Evolutionary conservation across 2,888 invertebrate species (phyloP).

Genomic region (Lasioglossum vierecki): DNA sequence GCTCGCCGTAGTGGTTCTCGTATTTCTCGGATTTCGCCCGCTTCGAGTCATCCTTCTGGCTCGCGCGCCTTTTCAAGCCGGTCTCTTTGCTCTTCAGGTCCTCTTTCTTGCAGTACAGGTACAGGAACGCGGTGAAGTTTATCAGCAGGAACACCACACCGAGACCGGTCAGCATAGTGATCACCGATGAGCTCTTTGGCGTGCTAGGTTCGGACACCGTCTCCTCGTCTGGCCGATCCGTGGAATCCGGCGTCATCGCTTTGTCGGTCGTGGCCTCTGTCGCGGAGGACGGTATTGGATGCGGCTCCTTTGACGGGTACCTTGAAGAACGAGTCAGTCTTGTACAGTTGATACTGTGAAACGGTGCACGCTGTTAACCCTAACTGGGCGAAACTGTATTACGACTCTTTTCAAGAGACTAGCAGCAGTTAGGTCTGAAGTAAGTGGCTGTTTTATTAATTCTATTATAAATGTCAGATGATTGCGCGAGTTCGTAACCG

Average conservation of each 20-base stretch:
- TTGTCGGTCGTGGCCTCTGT: slow-evolving; percentile 37
- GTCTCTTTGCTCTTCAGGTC: slow-evolving; percentile 85
- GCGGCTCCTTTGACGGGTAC: slow-evolving; percentile 3
- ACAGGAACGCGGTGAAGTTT: slow-evolving; percentile 89
- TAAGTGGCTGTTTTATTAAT: not conserved
- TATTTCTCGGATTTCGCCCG: slow-evolving; percentile 79
- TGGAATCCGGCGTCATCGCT: slow-evolving; percentile 30
- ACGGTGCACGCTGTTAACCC: not conserved
- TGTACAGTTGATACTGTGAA: not conserved
- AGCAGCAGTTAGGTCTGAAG: not conserved
- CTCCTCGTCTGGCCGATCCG: slow-evolving; percentile 32
- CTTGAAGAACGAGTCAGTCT: slow-evolving; percentile 8
- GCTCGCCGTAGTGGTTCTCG: slow-evolving; percentile 85
- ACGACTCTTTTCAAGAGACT: not conserved
- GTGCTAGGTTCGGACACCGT: slow-evolving; percentile 51
- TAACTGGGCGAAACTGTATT: too few species aligned
- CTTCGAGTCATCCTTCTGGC: slow-evolving; percentile 85
- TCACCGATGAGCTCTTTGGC: slow-evolving; percentile 78
- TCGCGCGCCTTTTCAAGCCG: slow-evolving; percentile 84
- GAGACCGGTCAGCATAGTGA: slow-evolving; percentile 84
- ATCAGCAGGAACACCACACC: slow-evolving; percentile 90
- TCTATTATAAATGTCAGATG: not conserved
- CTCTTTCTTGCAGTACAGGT: slow-evolving; percentile 88
- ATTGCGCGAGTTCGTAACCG: too few species aligned
- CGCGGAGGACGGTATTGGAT: slow-evolving; percentile 1